phyloP scores from a whole-genome alignment of 1,140 invertebrate species.

The Vollenhovia emeryi region DNA sequence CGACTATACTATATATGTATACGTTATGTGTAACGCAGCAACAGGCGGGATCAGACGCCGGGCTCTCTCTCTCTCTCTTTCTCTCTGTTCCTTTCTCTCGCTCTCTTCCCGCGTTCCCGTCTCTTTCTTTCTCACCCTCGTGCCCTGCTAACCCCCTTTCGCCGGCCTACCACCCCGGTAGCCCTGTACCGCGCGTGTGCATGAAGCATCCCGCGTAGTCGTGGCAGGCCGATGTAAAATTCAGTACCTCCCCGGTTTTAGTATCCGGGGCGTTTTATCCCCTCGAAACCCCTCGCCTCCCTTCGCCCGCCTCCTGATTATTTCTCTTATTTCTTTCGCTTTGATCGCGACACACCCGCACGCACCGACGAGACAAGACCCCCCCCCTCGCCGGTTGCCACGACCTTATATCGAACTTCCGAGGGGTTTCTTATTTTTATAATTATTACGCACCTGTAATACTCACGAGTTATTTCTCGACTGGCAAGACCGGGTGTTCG shows the following conservation, averaged over 20 bases:
- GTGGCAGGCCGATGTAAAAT: constrained; percentile 20
- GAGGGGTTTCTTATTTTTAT: constrained; percentile 6
- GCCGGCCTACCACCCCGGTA: constrained; percentile 11
- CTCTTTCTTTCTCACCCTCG: not conserved
- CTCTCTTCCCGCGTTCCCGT: not conserved
- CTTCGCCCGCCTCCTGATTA: not conserved
- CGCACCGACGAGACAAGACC: not conserved
- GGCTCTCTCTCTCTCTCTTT: not conserved
- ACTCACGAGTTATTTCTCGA: not conserved
- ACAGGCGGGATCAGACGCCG: constrained; percentile 32
- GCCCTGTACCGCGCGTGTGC: constrained; percentile 34
- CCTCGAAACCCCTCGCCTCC: not conserved
- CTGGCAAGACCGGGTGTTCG: not conserved
- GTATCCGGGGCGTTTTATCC: constrained; percentile 6
- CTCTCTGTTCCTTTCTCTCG: not conserved
- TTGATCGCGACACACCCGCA: not conserved
- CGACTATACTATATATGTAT: not conserved
- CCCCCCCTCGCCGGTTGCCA: not conserved
- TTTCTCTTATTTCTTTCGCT: not conserved
- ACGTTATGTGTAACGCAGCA: constrained; percentile 22
- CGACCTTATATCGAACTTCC: not conserved
- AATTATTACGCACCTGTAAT: not conserved
- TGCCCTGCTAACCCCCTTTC: constrained; percentile 10
- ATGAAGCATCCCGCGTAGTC: constrained; percentile 14
- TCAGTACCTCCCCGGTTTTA: not conserved